phyloP scores from a whole-genome alignment of 92 coral and sea anemone species.

The Palythoa grandis region DNA sequence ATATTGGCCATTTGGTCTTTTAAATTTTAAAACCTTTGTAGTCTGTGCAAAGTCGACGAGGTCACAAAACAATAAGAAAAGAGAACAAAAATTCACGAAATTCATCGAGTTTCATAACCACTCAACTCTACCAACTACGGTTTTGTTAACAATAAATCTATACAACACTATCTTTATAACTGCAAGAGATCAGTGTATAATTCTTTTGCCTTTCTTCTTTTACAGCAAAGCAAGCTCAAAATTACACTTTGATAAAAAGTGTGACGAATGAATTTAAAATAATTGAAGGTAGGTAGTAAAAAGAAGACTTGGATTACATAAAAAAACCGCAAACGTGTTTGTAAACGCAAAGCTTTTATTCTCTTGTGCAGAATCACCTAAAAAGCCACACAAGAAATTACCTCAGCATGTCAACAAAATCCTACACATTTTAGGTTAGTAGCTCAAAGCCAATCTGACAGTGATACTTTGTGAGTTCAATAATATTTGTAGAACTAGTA shows the following conservation, averaged over 20 bases:
- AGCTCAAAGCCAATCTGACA: neutral
- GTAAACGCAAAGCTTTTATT: neutral
- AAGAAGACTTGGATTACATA: neutral
- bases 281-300: conserved; percentile 5
- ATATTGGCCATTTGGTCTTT: no score
- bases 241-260: conserved; percentile 26
- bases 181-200: neutral
- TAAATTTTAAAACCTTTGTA: no score
- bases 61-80: no score
- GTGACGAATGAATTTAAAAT: conserved; percentile 1
- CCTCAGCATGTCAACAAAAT: conserved; percentile 13
- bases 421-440: conserved; percentile 13
- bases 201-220: neutral
- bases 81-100: no score
- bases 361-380: neutral
- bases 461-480: neutral
- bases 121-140: neutral
- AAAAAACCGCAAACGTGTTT: neutral
- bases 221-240: conserved; percentile 3
- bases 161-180: neutral
- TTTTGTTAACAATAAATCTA: neutral
- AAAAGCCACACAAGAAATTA: neutral
- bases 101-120: no score
- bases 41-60: no score
- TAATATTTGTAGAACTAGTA: neutral